Evolutionary conservation across 2,797 vertebrate species (phyloP), one percentile per base, ranked within the genome.

Genomic region (Arvicola amphibius): DNA sequence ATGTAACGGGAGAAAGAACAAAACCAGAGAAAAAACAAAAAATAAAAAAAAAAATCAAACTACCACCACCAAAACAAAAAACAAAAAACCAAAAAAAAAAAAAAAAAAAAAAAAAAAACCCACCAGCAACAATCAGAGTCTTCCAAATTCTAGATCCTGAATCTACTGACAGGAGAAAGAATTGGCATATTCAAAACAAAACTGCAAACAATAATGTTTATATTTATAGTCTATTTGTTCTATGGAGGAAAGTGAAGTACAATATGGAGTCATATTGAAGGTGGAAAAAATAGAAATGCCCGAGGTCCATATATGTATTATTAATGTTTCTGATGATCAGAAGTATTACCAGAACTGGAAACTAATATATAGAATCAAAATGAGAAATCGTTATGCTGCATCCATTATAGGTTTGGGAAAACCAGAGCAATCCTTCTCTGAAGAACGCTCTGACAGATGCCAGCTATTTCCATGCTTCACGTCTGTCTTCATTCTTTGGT

Each of bases 161-260:
- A n/a, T 34, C 34, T 34, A 61, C 40, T 92, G 37, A 14, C 3
- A 87, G 17, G 17, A 90, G 10, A 80, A 29, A 69, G 37, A 88
- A 43, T 11, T 46, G 63, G 34, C 16, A 29, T 29, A 21, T 32
- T 94, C 34, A 78, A 74, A 69, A 91, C 61, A 63, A 23, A 95
- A 51, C 3, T 81, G 32, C 9, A 40, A 6, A 65, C 59, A 86
- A 6, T 34, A 43, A 65, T 19, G 27, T 76, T 85, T 29, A 23
- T 23, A 79, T 79, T 93, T 69, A 74, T 63, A 90, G 94, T 53
- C 5, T 77, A 5, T 51, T n/a, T 88, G n/a, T 90, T n/a, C 71
- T 14, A 71, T 63, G 76, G 90, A 59, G n/a, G 81, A 94, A 69
- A 94, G 51, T 51, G 14, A 51, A 67, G 8, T 43, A 80, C 0